Evolutionary conservation across 2,113 vertebrate genomes (phyloP).

Genomic region (Solea senegalensis): DNA sequence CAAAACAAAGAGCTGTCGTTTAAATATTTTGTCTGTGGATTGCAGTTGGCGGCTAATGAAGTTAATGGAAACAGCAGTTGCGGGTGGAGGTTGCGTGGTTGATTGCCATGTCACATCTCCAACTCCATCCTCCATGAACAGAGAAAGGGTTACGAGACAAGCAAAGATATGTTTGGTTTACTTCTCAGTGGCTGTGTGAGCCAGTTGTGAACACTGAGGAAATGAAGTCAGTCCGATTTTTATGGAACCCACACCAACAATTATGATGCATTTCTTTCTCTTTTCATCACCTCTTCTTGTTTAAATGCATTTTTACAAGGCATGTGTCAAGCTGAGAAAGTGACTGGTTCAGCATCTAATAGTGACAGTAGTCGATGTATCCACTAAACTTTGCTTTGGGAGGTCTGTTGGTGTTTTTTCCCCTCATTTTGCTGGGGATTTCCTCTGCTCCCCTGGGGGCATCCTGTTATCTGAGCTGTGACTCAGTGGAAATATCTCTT

Average conservation of each 20-base stretch:
- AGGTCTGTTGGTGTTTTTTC: slow-evolving; percentile 33
- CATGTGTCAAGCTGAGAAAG: background rate
- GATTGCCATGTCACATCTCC: slow-evolving; percentile 27
- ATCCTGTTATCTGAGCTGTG: slow-evolving; percentile 70
- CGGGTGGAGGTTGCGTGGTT: background rate
- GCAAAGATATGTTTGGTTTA: slow-evolving; percentile 22
- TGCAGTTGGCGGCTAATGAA: slow-evolving; percentile 25
- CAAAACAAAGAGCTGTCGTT: slow-evolving; percentile 27
- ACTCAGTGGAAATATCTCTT: slow-evolving; percentile 53
- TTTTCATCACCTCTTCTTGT: slow-evolving; percentile 5
- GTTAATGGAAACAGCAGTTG: slow-evolving; percentile 42
- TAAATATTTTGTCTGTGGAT: slow-evolving; percentile 31
- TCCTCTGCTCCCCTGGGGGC: slow-evolving; percentile 49
- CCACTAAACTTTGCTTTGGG: slow-evolving; percentile 32
- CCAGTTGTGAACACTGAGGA: slow-evolving; percentile 59
- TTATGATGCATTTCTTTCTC: slow-evolving; percentile 23
- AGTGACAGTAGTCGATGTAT: background rate
- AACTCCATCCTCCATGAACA: slow-evolving; percentile 17
- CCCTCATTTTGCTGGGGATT: slow-evolving; percentile 63
- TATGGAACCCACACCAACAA: slow-evolving; percentile 16
- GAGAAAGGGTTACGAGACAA: slow-evolving; percentile 35
- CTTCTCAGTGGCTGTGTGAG: slow-evolving; percentile 38
- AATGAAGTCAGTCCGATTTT: slow-evolving; percentile 55
- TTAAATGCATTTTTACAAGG: background rate
- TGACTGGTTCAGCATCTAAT: background rate